Percentiles rank a stretch among this genome's conserved stretches.
Evolutionary conservation across 1,140 invertebrate genomes (phyloP).

Genomic region (Chymomyza costata): DNA sequence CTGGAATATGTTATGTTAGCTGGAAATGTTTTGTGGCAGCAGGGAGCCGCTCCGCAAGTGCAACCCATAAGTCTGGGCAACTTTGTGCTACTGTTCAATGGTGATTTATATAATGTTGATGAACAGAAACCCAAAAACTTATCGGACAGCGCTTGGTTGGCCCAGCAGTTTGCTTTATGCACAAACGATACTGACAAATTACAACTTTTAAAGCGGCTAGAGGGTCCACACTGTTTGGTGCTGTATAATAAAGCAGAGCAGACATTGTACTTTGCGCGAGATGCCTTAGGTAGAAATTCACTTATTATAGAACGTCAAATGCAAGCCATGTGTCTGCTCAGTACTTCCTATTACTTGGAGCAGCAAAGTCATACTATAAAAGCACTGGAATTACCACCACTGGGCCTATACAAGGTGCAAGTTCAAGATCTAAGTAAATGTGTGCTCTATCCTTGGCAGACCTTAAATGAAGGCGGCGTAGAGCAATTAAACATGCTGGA

Average conservation of each 20-base stretch:
- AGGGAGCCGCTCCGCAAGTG: constrained; percentile 77
- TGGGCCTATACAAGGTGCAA: constrained; percentile 56
- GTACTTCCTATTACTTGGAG: constrained; percentile 74
- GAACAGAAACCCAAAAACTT: constrained; percentile 19
- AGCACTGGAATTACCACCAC: constrained; percentile 82
- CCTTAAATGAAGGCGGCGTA: constrained; percentile 3
- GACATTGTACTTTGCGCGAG: constrained; percentile 88
- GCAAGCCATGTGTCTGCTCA: constrained; percentile 78
- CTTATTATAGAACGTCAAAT: constrained; percentile 81
- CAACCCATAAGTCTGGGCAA: constrained; percentile 80
- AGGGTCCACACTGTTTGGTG: constrained; percentile 90
- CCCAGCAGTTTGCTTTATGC: constrained; percentile 23
- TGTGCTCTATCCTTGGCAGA: constrained; percentile 46
- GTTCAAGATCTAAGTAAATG: constrained; percentile 18
- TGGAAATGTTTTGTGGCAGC: constrained; percentile 82
- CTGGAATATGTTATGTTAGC: constrained; percentile 72
- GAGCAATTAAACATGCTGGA: constrained; percentile 33
- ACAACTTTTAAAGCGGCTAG: constrained; percentile 72
- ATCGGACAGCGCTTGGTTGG: constrained; percentile 43
- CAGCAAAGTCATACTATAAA: constrained; percentile 42
- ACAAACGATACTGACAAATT: constrained; percentile 19
- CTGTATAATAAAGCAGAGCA: constrained; percentile 82
- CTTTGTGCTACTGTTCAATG: constrained; percentile 86
- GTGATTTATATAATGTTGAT: constrained; percentile 83
- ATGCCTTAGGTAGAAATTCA: constrained; percentile 89